phyloP scores from a whole-genome alignment of 2,797 vertebrate species.

The Ptychobarbus kaznakovi region DNA sequence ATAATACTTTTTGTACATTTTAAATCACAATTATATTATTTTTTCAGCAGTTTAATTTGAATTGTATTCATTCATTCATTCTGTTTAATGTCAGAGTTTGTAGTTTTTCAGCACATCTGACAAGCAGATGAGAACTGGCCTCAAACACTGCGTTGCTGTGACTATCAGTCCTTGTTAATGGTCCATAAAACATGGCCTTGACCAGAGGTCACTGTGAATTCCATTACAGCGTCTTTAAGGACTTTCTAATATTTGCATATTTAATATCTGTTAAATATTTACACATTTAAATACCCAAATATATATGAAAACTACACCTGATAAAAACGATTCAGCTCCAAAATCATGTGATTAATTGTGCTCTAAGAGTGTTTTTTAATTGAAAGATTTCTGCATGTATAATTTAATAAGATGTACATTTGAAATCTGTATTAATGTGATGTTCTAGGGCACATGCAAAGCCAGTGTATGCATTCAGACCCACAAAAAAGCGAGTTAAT shows the following conservation, averaged over 20 bases:
- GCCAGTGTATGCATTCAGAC: conserved; percentile 36
- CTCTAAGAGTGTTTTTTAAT: conserved; percentile 38
- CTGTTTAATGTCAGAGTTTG: not conserved
- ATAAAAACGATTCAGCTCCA: not conserved
- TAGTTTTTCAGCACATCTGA: not conserved
- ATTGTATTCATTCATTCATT: not conserved
- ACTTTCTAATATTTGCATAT: conserved; percentile 12
- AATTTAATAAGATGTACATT: conserved; percentile 57
- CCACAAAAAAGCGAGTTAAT: conserved; percentile 50
- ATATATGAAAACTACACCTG: not conserved
- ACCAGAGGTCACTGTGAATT: conserved; percentile 7
- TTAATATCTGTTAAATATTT: conserved; percentile 10
- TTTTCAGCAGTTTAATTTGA: not conserved
- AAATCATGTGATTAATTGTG: conserved; percentile 16
- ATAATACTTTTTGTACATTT: not conserved
- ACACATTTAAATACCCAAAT: conserved; percentile 12
- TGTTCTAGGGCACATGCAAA: conserved; percentile 41
- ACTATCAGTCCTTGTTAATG: conserved; percentile 14
- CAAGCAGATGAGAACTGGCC: not conserved
- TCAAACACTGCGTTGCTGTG: conserved; percentile 13
- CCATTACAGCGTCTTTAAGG: conserved; percentile 24
- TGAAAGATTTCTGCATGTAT: conserved; percentile 52
- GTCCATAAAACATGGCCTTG: conserved; percentile 38
- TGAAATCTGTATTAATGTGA: conserved; percentile 53
- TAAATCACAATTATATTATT: not conserved